Conservation (phyloP, 2,113 vertebrate species). For the Leptocoma aspasia region DNA sequence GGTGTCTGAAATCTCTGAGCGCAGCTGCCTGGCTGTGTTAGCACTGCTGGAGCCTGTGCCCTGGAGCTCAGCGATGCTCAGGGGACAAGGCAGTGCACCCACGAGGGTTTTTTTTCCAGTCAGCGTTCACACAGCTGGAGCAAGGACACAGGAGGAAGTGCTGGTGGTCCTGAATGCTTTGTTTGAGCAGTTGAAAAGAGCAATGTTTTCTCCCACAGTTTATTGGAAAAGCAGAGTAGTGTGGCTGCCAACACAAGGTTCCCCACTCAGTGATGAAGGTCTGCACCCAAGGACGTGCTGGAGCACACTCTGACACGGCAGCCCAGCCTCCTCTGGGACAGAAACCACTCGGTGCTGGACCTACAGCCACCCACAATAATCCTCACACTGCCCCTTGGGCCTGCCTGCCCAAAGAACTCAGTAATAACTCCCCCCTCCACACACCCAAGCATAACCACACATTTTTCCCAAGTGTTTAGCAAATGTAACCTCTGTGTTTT, state of each 20-base stretch:
- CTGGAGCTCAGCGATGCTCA: background rate
- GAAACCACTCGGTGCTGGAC: background rate
- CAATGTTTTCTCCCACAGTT: background rate
- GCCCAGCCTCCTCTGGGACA: background rate
- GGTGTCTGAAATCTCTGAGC: background rate
- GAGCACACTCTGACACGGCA: background rate
- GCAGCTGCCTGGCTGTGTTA: background rate
- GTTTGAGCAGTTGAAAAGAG: background rate
- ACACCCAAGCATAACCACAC: background rate
- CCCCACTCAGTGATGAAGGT: rapidly evolving
- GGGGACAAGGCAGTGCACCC: background rate
- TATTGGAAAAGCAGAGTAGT: background rate
- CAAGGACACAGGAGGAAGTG: background rate
- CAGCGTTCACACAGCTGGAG: background rate
- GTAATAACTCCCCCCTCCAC: background rate
- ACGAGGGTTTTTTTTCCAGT: rapidly evolving
- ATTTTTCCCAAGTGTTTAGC: background rate
- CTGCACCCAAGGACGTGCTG: rapidly evolving
- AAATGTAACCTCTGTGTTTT: conserved; percentile 49
- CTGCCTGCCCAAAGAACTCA: background rate
- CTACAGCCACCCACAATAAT: background rate
- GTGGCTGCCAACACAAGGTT: background rate
- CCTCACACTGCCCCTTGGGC: background rate
- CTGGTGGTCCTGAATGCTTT: background rate
- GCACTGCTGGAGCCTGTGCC: background rate